These are phyloP conservation scores for Lasioglossum vierecki DNA, from an alignment of 2,888 invertebrate genomes.

Conservation along the genomic window DNA sequence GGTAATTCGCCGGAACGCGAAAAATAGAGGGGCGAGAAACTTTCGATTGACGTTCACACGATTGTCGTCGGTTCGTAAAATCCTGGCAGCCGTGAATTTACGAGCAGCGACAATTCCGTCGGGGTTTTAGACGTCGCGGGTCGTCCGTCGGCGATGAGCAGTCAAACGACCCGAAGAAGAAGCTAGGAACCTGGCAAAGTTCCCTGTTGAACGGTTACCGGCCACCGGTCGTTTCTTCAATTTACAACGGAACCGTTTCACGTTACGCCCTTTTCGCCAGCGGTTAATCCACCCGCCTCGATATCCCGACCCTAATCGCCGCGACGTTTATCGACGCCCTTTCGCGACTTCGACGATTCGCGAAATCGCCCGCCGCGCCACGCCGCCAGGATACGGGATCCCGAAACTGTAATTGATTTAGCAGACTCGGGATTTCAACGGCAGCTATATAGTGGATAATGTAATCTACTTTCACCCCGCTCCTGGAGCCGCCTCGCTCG, in stretches of 20 bases:
- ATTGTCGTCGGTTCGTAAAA: constrained; percentile 55
- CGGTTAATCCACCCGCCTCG: constrained; percentile 42
- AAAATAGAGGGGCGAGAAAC: constrained; percentile 1
- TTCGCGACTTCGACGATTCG: background rate
- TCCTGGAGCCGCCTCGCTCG: background rate
- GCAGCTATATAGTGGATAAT: background rate
- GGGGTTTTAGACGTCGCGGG: constrained; percentile 35
- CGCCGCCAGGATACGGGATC: background rate
- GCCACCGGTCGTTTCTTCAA: constrained; percentile 27
- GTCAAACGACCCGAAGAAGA: background rate
- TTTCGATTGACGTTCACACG: constrained; percentile 39
- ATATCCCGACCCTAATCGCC: constrained; percentile 3
- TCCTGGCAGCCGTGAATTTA: constrained; percentile 46
- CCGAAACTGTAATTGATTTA: background rate
- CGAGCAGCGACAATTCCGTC: constrained; percentile 38
- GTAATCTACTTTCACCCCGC: constrained; percentile 1
- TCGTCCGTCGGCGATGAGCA: constrained; percentile 19
- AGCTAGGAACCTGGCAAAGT: background rate
- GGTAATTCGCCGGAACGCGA: constrained; percentile 6
- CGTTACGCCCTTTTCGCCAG: constrained; percentile 32
- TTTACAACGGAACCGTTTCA: constrained; percentile 29
- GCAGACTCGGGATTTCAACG: background rate
- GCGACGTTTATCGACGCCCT: background rate
- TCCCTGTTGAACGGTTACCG: constrained; percentile 7
- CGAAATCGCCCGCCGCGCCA: background rate